Percentiles rank a stretch among this genome's conserved stretches.
These are phyloP conservation scores for Bombyx mandarina DNA, from an alignment of 1,140 invertebrate genomes.

Conservation along the genomic window DNA sequence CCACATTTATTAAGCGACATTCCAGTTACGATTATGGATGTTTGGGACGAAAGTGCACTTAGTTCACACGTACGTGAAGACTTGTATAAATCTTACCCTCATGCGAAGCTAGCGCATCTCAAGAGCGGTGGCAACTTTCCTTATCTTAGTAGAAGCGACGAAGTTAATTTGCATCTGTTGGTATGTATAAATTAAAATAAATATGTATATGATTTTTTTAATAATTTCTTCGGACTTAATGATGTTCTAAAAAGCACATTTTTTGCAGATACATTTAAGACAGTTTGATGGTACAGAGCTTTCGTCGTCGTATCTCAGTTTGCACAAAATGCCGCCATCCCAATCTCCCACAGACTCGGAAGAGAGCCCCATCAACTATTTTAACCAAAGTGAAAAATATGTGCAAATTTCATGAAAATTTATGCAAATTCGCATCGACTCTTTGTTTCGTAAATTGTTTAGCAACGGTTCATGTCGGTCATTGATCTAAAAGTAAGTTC, in stretches of 20 bases:
- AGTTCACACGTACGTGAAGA: constrained; percentile 84
- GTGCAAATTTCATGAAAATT: constrained; percentile 41
- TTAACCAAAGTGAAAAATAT: constrained; percentile 50
- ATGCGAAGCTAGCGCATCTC: constrained; percentile 89
- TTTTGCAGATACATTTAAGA: constrained; percentile 50
- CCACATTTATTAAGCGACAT: constrained; percentile 80
- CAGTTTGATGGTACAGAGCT: constrained; percentile 51
- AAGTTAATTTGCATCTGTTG: constrained; percentile 92
- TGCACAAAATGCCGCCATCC: constrained; percentile 39
- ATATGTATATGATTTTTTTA: too few species aligned
- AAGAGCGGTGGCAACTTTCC: constrained; percentile 94
- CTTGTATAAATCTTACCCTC: constrained; percentile 90
- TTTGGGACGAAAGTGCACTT: constrained; percentile 91
- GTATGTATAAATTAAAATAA: constrained; percentile 65
- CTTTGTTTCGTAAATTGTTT: too few species aligned
- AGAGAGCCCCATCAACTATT: constrained; percentile 51
- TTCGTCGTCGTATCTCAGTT: constrained; percentile 50
- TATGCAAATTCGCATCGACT: too few species aligned
- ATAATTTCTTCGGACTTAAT: neutral
- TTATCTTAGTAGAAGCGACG: constrained; percentile 88
- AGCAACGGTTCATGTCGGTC: too few species aligned
- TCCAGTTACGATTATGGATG: constrained; percentile 88
- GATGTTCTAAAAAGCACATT: neutral
- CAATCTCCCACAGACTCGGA: constrained; percentile 25
- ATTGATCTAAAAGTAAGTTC: too few species aligned